Evolutionary conservation across 2,113 vertebrate species (phyloP).

Genomic region (Lucifuga dentata): DNA sequence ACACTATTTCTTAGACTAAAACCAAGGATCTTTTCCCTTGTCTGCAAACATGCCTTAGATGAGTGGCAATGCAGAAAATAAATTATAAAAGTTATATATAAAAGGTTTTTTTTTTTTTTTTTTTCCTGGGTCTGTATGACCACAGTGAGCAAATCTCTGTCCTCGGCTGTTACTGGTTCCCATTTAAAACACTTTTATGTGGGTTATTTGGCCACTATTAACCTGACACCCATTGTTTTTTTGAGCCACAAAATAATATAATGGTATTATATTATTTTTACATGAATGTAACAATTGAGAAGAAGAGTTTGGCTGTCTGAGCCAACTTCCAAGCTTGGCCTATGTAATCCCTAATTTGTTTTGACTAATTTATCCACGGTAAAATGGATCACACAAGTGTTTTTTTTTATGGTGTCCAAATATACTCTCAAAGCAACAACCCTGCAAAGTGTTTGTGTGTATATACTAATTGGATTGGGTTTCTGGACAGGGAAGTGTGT

Average conservation of each 20-base stretch:
- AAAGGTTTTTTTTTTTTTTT: background rate
- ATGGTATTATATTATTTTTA: conserved; percentile 43
- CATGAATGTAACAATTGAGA: conserved; percentile 58
- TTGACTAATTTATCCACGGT: conserved; percentile 52
- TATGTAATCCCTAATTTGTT: conserved; percentile 54
- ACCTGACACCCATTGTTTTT: conserved; percentile 12
- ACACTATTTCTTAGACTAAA: conserved; percentile 48
- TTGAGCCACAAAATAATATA: conserved; percentile 29
- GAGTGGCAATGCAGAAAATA: conserved; percentile 13
- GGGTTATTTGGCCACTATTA: too few species aligned
- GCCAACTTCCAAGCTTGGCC: conserved; percentile 35
- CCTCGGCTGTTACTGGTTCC: conserved; percentile 21
- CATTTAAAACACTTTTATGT: too few species aligned
- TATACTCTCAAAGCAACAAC: conserved; percentile 21
- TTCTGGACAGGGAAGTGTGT: conserved; percentile 28
- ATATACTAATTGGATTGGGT: conserved; percentile 56
- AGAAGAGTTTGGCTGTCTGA: conserved; percentile 53
- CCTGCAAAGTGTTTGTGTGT: conserved; percentile 51
- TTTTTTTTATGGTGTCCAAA: conserved; percentile 51
- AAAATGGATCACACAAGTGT: conserved; percentile 53
- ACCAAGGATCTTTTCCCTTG: conserved; percentile 13
- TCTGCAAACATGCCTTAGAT: conserved; percentile 44
- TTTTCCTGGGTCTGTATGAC: conserved; percentile 13
- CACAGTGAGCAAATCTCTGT: conserved; percentile 19
- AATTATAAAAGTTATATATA: conserved; percentile 3